Conservation (phyloP, 1,140 invertebrate genomes). For the Pseudoatta argentina region DNA sequence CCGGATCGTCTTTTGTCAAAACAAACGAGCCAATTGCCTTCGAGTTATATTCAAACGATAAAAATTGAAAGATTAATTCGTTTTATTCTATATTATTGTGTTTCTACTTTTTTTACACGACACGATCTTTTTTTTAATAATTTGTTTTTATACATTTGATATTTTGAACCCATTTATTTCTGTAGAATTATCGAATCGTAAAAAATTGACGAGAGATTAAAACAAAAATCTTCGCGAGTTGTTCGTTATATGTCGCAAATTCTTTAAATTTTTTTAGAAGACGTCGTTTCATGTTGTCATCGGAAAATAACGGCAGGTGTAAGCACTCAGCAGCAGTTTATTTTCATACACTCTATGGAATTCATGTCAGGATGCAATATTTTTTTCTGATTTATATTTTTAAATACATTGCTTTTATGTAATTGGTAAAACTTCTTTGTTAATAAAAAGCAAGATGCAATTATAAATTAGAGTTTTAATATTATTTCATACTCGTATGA, state of each 20-base stretch:
- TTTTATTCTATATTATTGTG: neutral
- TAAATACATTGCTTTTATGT: neutral
- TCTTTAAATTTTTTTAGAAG: slow-evolving; percentile 14
- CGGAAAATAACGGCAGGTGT: slow-evolving; percentile 54
- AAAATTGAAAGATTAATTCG: neutral
- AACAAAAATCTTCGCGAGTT: neutral
- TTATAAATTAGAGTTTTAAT: neutral
- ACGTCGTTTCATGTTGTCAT: slow-evolving; percentile 23
- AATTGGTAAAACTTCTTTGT: neutral
- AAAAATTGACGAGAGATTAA: neutral
- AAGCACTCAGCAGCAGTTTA: slow-evolving; percentile 37
- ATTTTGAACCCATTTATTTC: neutral
- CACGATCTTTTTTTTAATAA: neutral
- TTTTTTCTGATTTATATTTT: slow-evolving; percentile 44
- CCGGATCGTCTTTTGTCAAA: slow-evolving; percentile 43
- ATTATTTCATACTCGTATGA: neutral
- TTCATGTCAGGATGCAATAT: slow-evolving; percentile 50
- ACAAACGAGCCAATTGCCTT: slow-evolving; percentile 31
- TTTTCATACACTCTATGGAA: slow-evolving; percentile 57
- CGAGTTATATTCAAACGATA: slow-evolving; percentile 22
- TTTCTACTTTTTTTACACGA: neutral
- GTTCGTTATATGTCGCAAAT: no score
- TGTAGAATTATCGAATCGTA: neutral
- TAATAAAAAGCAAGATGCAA: neutral
- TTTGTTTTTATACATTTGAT: neutral